Conservation (phyloP, 2,113 vertebrate genomes). For the Dissostichus mawsoni region DNA sequence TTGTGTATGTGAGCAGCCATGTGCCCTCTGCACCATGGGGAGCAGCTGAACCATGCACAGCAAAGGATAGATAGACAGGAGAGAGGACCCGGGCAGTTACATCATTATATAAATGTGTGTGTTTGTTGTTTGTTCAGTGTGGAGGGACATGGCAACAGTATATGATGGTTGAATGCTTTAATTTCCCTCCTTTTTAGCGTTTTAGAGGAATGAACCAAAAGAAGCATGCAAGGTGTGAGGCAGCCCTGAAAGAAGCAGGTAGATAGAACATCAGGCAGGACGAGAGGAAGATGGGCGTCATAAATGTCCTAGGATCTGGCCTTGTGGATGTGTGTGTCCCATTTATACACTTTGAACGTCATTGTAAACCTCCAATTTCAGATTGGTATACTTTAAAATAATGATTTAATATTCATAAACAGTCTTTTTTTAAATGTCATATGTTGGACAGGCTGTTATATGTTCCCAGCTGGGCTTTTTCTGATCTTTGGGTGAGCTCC, state of each 20-base stretch:
- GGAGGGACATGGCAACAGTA: constrained; percentile 12
- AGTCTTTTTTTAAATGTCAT: background rate
- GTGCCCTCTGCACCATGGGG: constrained; percentile 54
- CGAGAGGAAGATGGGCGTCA: constrained; percentile 36
- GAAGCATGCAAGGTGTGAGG: constrained; percentile 43
- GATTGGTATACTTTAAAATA: background rate
- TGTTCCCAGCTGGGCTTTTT: constrained; percentile 15
- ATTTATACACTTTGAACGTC: constrained; percentile 1
- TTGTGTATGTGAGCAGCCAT: constrained; percentile 60
- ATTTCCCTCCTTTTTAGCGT: constrained; percentile 34
- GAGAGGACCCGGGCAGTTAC: constrained; percentile 28
- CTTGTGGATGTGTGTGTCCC: background rate
- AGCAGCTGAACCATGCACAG: constrained; percentile 66
- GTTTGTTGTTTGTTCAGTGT: background rate
- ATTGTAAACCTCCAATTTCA: background rate
- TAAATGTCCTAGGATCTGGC: constrained; percentile 32
- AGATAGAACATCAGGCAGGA: constrained; percentile 10
- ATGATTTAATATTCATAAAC: background rate
- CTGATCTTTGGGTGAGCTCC: constrained; percentile 14
- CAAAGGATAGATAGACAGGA: constrained; percentile 53
- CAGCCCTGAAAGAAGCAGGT: constrained; percentile 26
- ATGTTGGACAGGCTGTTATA: constrained; percentile 2
- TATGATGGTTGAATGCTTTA: constrained; percentile 48
- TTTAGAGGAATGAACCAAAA: constrained; percentile 37
- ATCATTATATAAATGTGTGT: constrained; percentile 27